phyloP scores from a whole-genome alignment of 2,113 vertebrate genomes.

The Ceyx margarethae region DNA sequence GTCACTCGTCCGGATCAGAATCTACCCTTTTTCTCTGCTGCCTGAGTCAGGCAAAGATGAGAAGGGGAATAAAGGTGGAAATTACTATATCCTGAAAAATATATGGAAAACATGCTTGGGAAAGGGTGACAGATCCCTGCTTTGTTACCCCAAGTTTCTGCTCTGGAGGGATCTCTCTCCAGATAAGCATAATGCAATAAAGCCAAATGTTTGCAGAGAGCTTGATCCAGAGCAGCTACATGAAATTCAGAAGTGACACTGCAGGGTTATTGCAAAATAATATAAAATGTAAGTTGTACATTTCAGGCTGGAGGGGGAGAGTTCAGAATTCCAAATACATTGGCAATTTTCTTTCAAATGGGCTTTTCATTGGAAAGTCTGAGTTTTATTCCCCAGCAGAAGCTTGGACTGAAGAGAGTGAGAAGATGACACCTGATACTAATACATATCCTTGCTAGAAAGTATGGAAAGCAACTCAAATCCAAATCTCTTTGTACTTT shows the following conservation, averaged over 20 bases:
- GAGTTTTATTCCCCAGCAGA: not conserved
- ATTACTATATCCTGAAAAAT: not conserved
- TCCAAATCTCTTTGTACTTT: not conserved
- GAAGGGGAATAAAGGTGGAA: not conserved
- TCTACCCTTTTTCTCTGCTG: not conserved
- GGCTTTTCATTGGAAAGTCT: too few relatives aligned
- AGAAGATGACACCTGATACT: not conserved
- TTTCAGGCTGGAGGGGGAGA: not conserved
- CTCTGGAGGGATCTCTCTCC: not conserved
- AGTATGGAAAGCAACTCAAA: not conserved
- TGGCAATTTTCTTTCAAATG: not conserved
- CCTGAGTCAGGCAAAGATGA: not conserved
- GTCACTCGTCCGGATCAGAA: not conserved
- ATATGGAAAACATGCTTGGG: not conserved
- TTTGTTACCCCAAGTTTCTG: not conserved
- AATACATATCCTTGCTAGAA: not conserved
- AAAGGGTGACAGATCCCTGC: not conserved
- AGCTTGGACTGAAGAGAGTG: not conserved
- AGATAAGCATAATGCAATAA: not conserved
- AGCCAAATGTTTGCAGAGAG: not conserved
- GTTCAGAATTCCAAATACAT: not conserved
- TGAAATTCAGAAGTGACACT: not conserved
- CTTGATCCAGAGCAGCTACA: not conserved
- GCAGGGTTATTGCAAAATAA: not conserved
- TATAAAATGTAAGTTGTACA: not conserved